Evolutionary conservation across 2,888 invertebrate genomes (phyloP).

Genomic region (Pherbina coryleti): DNA sequence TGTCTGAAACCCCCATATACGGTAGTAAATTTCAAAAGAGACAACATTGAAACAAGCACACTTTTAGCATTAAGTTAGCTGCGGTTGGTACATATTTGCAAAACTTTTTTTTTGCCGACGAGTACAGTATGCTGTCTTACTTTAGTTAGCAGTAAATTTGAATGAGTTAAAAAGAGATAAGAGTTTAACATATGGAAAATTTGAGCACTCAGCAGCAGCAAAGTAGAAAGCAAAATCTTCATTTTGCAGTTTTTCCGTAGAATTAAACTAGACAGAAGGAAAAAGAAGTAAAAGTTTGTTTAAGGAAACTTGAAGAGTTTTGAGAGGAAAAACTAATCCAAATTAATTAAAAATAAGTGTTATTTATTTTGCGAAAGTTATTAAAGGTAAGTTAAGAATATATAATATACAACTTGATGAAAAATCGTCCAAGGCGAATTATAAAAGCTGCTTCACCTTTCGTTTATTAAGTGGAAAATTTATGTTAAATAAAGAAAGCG

Average conservation of each 20-base stretch:
- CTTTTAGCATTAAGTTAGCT: constrained; percentile 1
- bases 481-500: background rate
- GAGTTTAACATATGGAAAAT: background rate
- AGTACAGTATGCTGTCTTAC: background rate
- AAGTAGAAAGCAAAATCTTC: constrained; percentile 24
- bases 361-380: constrained; percentile 31
- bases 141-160: background rate
- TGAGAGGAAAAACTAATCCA: constrained; percentile 11
- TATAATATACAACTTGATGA: background rate
- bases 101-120: background rate
- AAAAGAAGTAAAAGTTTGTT: constrained; percentile 7
- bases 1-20: too few relatives aligned
- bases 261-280: constrained; percentile 15
- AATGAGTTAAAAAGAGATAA: background rate
- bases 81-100: background rate
- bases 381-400: constrained; percentile 21
- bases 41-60: background rate
- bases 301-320: constrained; percentile 12
- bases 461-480: too few relatives aligned
- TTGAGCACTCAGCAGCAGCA: constrained; percentile 4
- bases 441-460: background rate
- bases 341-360: constrained; percentile 31
- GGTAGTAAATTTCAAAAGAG: too few relatives aligned
- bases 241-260: constrained; percentile 30
- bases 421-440: constrained; percentile 3